These are phyloP conservation scores for Aleiodes leptofemur DNA, from an alignment of 2,888 invertebrate genomes.

Conservation along the genomic window DNA sequence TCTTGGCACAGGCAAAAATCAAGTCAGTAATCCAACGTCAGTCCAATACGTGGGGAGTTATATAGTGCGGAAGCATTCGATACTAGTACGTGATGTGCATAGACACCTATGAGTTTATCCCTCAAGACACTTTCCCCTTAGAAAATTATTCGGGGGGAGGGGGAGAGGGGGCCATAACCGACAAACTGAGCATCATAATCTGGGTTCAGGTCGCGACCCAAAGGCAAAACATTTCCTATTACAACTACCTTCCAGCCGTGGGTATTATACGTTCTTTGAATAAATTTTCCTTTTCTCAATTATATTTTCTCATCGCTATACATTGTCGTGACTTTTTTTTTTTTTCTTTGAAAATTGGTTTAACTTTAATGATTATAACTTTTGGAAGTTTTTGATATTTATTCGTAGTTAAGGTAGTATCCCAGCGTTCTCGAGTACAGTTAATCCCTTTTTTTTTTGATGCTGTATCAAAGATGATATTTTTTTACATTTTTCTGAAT, in stretches of 20 bases:
- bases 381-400: too few species aligned
- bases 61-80: constrained; percentile 69
- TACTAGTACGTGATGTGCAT: constrained; percentile 65
- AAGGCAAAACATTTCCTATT: constrained; percentile 36
- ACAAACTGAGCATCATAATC: constrained; percentile 38
- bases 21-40: constrained; percentile 58
- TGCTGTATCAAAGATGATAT: too few species aligned
- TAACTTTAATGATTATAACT: too few species aligned
- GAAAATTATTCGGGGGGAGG: background rate
- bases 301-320: background rate
- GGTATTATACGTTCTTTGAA: constrained; percentile 16
- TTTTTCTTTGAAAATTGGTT: too few species aligned
- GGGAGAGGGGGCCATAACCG: background rate
- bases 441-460: too few species aligned
- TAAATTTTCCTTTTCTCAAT: constrained; percentile 5
- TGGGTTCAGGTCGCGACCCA: constrained; percentile 8
- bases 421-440: too few species aligned
- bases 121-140: constrained; percentile 62
- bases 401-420: too few species aligned
- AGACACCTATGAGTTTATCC: constrained; percentile 49
- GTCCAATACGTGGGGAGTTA: constrained; percentile 62
- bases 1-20: constrained; percentile 59
- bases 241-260: constrained; percentile 10
- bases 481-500: too few species aligned
- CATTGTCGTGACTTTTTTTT: too few species aligned